Percentiles rank a stretch among this genome's conserved stretches.
Evolutionary conservation across 2,797 vertebrate species (phyloP).

Genomic region (Macroramphosus scolopax): DNA sequence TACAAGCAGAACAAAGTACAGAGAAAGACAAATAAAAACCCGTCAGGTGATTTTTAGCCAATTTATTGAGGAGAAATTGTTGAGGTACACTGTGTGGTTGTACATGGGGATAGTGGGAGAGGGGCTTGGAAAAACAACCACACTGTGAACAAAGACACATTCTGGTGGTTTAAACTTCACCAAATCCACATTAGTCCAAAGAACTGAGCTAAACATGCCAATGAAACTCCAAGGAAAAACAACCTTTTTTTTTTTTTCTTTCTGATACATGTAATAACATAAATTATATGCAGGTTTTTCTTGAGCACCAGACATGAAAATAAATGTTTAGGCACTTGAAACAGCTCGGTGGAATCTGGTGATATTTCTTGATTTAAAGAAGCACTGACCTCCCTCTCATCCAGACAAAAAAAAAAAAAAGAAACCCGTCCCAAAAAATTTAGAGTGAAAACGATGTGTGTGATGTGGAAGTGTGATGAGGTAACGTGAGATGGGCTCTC

Average conservation of each 20-base stretch:
- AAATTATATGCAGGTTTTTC: constrained; percentile 32
- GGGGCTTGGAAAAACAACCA: constrained; percentile 53
- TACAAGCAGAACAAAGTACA: too few species aligned
- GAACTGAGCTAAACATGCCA: constrained; percentile 47
- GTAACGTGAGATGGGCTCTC: constrained; percentile 84
- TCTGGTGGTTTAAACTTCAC: constrained; percentile 46
- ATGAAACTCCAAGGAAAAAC: constrained; percentile 28
- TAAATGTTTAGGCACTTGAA: constrained; percentile 49
- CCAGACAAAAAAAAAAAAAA: constrained; percentile 24
- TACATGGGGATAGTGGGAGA: constrained; percentile 36
- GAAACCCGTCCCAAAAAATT: constrained; percentile 67
- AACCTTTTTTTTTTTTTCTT: constrained; percentile 35
- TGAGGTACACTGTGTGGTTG: constrained; percentile 86
- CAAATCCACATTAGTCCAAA: constrained; percentile 41
- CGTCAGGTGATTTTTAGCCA: constrained; percentile 76
- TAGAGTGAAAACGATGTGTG: constrained; percentile 60
- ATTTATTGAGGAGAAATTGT: constrained; percentile 84
- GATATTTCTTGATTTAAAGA: constrained; percentile 31
- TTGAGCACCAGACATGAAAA: constrained; percentile 54
- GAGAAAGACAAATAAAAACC: too few species aligned
- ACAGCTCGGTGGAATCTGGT: constrained; percentile 43
- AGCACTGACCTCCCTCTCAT: constrained; percentile 29
- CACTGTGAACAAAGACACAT: constrained; percentile 54
- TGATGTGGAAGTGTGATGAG: constrained; percentile 95
- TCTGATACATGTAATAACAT: constrained; percentile 39